phyloP scores from a whole-genome alignment of 2,113 vertebrate genomes.

The Odontophorus gujanensis region DNA sequence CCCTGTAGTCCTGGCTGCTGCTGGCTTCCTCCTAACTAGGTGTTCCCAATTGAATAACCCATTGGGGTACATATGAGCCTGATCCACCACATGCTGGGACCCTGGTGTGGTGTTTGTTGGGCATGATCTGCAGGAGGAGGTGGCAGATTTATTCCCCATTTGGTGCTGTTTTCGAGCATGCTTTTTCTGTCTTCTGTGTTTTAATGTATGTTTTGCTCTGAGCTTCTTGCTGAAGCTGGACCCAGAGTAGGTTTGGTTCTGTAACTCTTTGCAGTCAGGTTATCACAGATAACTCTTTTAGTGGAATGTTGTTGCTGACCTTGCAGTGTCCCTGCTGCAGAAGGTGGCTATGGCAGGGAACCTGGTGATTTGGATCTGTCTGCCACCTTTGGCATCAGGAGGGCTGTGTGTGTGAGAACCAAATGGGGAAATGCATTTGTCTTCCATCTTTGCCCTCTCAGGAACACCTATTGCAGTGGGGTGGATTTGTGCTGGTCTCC shows the following conservation, averaged over 20 bases:
- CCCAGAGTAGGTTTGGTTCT: background rate
- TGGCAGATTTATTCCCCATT: background rate
- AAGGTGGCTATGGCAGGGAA: background rate
- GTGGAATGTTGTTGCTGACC: background rate
- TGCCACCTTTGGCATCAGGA: background rate
- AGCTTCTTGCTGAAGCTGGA: background rate
- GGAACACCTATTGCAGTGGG: background rate
- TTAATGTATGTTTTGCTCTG: fast-evolving
- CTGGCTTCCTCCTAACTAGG: background rate
- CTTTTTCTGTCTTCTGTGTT: background rate
- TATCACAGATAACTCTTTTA: fast-evolving
- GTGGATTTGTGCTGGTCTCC: background rate
- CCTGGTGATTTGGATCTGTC: background rate
- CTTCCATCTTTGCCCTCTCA: background rate
- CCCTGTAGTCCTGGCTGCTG: background rate
- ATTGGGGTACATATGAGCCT: background rate
- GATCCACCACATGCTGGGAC: fast-evolving
- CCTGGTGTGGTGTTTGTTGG: fast-evolving
- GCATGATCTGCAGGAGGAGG: fast-evolving
- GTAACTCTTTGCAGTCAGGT: background rate
- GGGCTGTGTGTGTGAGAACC: background rate
- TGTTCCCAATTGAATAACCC: background rate
- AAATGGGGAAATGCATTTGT: background rate
- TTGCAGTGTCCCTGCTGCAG: background rate
- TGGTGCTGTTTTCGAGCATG: background rate